Base-by-base conservation (phyloP, 1,140 invertebrate species). In the Psix sp. region DNA sequence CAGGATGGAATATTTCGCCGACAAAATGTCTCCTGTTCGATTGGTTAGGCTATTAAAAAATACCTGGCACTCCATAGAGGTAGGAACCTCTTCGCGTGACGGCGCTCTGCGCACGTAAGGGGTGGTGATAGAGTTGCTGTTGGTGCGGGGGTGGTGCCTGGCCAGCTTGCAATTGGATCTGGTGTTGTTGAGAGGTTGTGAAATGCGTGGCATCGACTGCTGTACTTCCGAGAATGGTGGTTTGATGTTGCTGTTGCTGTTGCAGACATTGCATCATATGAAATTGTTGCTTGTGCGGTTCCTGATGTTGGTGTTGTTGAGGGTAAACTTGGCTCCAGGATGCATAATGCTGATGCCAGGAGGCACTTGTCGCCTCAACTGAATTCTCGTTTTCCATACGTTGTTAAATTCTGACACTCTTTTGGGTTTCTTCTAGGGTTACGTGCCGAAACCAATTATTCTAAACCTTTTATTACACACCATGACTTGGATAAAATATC, bases 291-390 rank as follows among this genome's bases (percentile, higher is more conserved):
- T 70, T 36, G 4, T 57, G 45, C 9, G 56, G 48, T 9, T 70
- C 49, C 10, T 52, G 65, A 18, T 70, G 73, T 6, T 66, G 57
- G 9, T 66, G 72, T 5, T 67, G 48, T 15, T 56, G 71, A n/a
- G 62, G 49, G 11, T 71, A 76, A 1, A 51, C 36, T 15, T 49
- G 62, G 33, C 63, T 76, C 82, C 83, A 84, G 21, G 60, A 39
- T 0, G 74, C 76, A 45, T 84, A 82, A 16, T 83, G 79, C 14
- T 84, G 82, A 21, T 85, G 83, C 84, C 83, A 86, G 9, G 82
- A 84, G 46, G 76, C 60, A 7, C 70, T 73, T 10, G 80, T 54
- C 70, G 36, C 80, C 76, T 60, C 63, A 31, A 14, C 40, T 17
- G 57, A 54, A 13, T 80, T 75, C 13, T 83, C 79, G 67, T 76